Evolutionary conservation across 1,140 invertebrate genomes (phyloP).

Genomic region (Charaxes varanes): DNA sequence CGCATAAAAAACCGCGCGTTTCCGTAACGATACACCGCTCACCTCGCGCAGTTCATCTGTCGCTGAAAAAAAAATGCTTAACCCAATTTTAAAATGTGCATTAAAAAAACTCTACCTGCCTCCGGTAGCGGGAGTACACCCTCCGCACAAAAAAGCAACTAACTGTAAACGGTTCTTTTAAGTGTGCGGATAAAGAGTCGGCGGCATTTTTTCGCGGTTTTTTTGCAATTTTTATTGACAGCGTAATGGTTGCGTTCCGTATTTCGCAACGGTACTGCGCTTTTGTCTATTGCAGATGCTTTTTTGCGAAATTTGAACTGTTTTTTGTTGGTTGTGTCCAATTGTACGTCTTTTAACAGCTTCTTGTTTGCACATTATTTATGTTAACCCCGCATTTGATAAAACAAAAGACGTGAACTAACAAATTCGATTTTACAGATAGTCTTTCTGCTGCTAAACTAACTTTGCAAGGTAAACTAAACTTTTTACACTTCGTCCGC

Average conservation of each 20-base stretch:
- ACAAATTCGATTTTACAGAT: background rate
- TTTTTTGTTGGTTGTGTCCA: conserved; percentile 7
- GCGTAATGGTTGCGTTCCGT: conserved; percentile 44
- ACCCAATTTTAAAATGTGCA: conserved; percentile 58
- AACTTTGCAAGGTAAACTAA: no score
- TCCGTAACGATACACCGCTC: conserved; percentile 65
- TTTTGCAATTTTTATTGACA: conserved; percentile 42
- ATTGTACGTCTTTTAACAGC: conserved; percentile 2
- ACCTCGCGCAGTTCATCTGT: conserved; percentile 56
- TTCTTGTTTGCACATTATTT: background rate
- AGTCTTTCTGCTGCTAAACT: background rate
- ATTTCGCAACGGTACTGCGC: conserved; percentile 45
- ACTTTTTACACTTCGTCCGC: no score
- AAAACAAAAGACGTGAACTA: conserved; percentile 2
- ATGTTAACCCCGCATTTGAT: conserved; percentile 3
- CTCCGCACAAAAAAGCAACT: conserved; percentile 36
- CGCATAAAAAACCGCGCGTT: conserved; percentile 50
- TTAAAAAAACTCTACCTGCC: conserved; percentile 57
- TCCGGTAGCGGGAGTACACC: conserved; percentile 49
- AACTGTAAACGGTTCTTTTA: conserved; percentile 46
- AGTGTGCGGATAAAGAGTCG: conserved; percentile 18
- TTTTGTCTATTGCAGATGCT: conserved; percentile 53
- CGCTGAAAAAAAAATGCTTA: conserved; percentile 48
- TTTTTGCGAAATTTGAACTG: conserved; percentile 30
- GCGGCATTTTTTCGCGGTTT: conserved; percentile 45